Conservation (phyloP, 2,888 invertebrate genomes). For the Meloe dianella region DNA sequence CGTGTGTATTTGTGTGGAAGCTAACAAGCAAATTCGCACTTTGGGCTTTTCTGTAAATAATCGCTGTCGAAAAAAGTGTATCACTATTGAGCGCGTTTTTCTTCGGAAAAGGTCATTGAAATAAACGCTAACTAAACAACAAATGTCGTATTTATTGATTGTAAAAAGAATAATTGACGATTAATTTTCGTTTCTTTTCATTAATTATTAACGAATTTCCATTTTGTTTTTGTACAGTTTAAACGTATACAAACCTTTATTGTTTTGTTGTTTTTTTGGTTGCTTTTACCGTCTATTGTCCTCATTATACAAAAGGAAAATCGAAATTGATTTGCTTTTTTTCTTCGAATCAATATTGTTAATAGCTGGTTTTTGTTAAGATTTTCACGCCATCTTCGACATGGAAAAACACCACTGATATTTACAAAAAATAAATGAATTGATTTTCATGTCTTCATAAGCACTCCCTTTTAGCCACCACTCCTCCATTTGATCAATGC, state of each 20-base stretch:
- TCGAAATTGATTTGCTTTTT: constrained; percentile 1
- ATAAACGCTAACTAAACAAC: background rate
- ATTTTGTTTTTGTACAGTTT: too few species aligned
- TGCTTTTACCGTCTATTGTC: background rate
- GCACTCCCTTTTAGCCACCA: constrained; percentile 16
- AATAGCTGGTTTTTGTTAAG: background rate
- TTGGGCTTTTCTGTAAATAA: background rate
- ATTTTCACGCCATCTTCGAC: background rate
- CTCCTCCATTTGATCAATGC: background rate
- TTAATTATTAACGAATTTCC: background rate
- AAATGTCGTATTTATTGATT: background rate
- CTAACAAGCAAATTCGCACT: background rate
- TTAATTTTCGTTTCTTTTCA: background rate
- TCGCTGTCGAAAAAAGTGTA: background rate
- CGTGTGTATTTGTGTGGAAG: background rate
- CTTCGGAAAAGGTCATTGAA: background rate
- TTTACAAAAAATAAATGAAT: background rate
- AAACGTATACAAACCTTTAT: too few species aligned
- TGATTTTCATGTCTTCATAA: background rate
- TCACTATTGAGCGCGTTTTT: too few species aligned
- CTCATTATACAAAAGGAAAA: background rate
- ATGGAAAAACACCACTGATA: background rate
- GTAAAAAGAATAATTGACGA: background rate
- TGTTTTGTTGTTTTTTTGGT: background rate
- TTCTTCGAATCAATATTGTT: background rate